Conservation (phyloP, 2,113 vertebrate species). For the Lonchura striata region DNA sequence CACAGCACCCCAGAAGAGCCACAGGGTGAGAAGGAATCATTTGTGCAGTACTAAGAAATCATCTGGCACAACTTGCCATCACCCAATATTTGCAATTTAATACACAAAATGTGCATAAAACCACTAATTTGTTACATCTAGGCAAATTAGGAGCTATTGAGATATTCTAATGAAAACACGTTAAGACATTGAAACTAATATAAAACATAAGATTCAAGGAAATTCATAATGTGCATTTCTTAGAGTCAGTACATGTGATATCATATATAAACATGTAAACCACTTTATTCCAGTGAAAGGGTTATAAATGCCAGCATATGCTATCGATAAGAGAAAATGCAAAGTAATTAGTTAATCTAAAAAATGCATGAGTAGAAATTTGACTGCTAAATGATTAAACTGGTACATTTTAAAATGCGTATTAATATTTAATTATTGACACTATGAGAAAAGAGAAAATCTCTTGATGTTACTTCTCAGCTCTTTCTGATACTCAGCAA, state of each 20-base stretch:
- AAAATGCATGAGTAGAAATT: slow-evolving; percentile 71
- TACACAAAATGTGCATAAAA: neutral
- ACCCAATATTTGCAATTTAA: neutral
- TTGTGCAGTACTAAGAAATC: neutral
- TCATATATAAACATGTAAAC: slow-evolving; percentile 14
- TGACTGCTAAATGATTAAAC: slow-evolving; percentile 71
- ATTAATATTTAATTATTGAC: slow-evolving; percentile 66
- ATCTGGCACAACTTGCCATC: neutral
- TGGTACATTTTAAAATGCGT: slow-evolving; percentile 39
- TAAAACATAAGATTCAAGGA: neutral
- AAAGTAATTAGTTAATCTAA: slow-evolving; percentile 67
- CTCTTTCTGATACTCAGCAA: slow-evolving; percentile 45
- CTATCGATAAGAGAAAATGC: slow-evolving; percentile 29
- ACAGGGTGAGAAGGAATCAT: neutral
- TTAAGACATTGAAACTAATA: neutral
- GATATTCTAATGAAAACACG: neutral
- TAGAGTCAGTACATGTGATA: neutral
- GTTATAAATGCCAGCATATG: slow-evolving; percentile 39
- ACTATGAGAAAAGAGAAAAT: slow-evolving; percentile 49
- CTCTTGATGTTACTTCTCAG: slow-evolving; percentile 57
- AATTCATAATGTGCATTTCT: neutral
- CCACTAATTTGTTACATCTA: neutral
- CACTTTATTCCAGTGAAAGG: neutral
- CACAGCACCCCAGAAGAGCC: neutral
- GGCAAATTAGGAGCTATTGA: neutral